Evolutionary conservation across 1,140 invertebrate species (phyloP).

Genomic region (Drosophila melanica): DNA sequence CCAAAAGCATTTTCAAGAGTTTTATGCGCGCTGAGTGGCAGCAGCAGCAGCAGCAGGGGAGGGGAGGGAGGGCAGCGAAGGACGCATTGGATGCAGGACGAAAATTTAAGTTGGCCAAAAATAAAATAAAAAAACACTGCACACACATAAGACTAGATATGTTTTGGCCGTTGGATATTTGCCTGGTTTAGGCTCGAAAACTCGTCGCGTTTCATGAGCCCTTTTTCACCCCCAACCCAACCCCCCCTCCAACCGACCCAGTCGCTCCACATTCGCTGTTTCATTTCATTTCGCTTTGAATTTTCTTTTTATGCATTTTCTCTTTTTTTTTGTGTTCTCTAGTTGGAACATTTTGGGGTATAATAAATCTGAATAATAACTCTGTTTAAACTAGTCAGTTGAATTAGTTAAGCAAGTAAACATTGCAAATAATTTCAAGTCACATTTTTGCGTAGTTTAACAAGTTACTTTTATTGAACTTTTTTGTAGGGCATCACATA

Average conservation of each 20-base stretch:
- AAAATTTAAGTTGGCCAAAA: conserved; percentile 70
- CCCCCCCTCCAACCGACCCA: too few species aligned
- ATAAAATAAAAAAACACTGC: conserved; percentile 15
- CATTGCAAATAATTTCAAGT: too few species aligned
- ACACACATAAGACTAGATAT: conserved; percentile 43
- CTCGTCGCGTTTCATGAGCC: conserved; percentile 55
- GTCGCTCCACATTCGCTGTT: background rate
- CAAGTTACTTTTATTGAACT: too few species aligned
- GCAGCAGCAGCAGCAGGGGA: conserved; percentile 9
- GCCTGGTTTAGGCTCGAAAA: conserved; percentile 34
- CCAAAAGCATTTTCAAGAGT: conserved; percentile 82
- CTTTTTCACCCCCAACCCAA: conserved; percentile 6
- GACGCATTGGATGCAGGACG: conserved; percentile 31
- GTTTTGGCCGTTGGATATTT: conserved; percentile 34
- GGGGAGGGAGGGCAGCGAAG: background rate
- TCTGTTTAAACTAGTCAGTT: too few species aligned
- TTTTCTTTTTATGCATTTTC: conserved; percentile 13
- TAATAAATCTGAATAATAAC: too few species aligned
- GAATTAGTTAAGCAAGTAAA: too few species aligned
- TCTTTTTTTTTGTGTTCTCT: too few species aligned
- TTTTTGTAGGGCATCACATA: background rate
- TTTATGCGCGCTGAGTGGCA: conserved; percentile 78
- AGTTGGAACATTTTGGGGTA: too few species aligned
- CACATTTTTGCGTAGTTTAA: too few species aligned
- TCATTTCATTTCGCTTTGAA: conserved; percentile 31